Conservation (phyloP, 2,797 vertebrate genomes). For the Onychomys torridus region DNA sequence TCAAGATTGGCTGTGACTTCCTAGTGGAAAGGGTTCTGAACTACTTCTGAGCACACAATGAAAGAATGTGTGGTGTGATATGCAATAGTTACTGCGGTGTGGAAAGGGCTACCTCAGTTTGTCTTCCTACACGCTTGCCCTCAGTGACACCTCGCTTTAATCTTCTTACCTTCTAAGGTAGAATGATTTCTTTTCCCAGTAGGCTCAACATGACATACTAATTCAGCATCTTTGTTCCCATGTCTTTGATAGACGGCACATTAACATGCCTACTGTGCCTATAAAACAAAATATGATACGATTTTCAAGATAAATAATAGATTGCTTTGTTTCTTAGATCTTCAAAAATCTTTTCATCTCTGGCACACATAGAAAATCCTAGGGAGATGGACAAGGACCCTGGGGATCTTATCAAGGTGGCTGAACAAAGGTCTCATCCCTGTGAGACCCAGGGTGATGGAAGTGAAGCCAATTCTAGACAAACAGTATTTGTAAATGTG, state of each 20-base stretch:
- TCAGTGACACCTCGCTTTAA: conserved; percentile 15
- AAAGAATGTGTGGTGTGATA: not conserved
- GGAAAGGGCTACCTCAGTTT: not conserved
- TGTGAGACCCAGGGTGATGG: conserved; percentile 60
- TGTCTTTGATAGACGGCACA: conserved; percentile 22
- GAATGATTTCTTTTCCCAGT: conserved; percentile 42
- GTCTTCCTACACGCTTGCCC: not conserved
- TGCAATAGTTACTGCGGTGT: not conserved
- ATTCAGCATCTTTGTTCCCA: conserved; percentile 52
- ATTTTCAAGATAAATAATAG: conserved; percentile 66
- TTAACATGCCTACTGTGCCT: conserved; percentile 45
- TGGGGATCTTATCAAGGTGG: conserved; percentile 46
- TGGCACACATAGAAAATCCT: conserved; percentile 22
- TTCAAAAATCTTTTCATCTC: conserved; percentile 70
- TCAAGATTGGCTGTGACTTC: not conserved
- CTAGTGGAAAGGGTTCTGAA: conserved; percentile 6
- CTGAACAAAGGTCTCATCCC: conserved; percentile 5
- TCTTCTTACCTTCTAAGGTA: not conserved
- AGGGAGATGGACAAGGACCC: conserved; percentile 10
- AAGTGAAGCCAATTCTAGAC: conserved; percentile 75
- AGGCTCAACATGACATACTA: not conserved
- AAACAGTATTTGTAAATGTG: conserved; percentile 72
- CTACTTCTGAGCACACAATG: not conserved
- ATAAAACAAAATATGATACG: conserved; percentile 48
- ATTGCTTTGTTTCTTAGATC: conserved; percentile 65